A percentile compares a stretch with the other conserved stretches of the same genome.
Evolutionary conservation across 2,888 invertebrate species (phyloP).

Genomic region (Operophtera brumata): DNA sequence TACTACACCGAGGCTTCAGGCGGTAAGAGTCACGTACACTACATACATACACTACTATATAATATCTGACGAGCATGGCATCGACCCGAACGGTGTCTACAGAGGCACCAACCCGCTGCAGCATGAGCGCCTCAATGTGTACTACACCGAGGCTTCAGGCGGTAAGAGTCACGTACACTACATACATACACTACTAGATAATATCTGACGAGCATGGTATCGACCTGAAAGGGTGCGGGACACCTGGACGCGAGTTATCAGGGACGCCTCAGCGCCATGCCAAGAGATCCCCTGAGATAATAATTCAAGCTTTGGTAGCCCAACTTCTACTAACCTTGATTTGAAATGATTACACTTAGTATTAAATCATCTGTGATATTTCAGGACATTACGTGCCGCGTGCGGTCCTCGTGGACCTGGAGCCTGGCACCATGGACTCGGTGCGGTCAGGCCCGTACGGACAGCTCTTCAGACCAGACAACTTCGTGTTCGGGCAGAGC

Average conservation of each 20-base stretch:
- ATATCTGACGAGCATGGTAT: constrained; percentile 92
- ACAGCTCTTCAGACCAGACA: constrained; percentile 91
- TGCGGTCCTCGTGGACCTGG: constrained; percentile 91
- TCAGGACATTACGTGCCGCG: constrained; percentile 89
- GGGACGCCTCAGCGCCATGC: no score
- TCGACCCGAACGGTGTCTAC: constrained; percentile 87
- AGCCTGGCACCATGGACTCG: constrained; percentile 94
- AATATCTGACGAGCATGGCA: constrained; percentile 90
- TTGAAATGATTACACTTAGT: no score
- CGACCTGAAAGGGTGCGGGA: constrained; percentile 86
- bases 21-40: no score
- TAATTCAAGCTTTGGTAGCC: no score
- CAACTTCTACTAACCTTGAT: no score
- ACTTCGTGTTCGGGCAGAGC: constrained; percentile 90
- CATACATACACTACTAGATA: no score
- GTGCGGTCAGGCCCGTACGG: constrained; percentile 91
- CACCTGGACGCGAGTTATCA: no score
- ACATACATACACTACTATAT: no score
- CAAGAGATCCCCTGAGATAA: no score
- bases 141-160: constrained; percentile 87
- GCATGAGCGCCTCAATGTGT: constrained; percentile 88
- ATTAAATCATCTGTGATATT: neutral
- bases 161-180: no score
- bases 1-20: constrained; percentile 89
- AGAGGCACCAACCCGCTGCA: constrained; percentile 87